A percentile compares a stretch with the other conserved stretches of the same genome.
Conservation (phyloP, 2,888 invertebrate species). For the Philopedon plagiatum region DNA sequence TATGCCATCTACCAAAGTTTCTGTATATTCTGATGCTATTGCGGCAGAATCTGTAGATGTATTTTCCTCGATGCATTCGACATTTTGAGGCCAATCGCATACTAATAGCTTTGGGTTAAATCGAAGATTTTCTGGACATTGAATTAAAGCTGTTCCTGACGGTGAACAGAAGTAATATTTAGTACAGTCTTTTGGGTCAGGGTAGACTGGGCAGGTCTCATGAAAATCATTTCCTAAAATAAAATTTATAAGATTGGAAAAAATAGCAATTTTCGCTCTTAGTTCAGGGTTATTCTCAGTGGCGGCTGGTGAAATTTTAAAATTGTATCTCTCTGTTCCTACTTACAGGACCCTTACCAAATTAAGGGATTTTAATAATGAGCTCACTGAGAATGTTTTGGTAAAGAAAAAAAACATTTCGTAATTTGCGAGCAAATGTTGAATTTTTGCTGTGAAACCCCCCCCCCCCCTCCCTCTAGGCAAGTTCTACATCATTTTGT, state of each 20-base stretch:
- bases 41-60: not conserved
- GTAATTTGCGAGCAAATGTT: too few species aligned
- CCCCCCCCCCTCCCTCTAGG: too few species aligned
- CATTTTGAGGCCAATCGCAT: conserved; percentile 45
- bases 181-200: conserved; percentile 24
- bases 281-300: too few species aligned
- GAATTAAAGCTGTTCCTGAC: not conserved
- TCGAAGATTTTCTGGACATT: conserved; percentile 12
- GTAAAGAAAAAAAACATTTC: too few species aligned
- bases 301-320: too few species aligned
- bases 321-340: too few species aligned
- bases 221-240: not conserved
- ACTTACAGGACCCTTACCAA: too few species aligned
- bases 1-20: not conserved
- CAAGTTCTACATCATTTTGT: too few species aligned
- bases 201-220: conserved; percentile 6
- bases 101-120: conserved; percentile 38
- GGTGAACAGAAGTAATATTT: conserved; percentile 31
- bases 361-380: too few species aligned
- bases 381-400: too few species aligned
- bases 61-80: not conserved
- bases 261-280: too few species aligned
- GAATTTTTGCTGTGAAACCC: too few species aligned
- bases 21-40: not conserved
- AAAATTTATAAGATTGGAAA: not conserved